Evolutionary conservation across 2,888 invertebrate species (phyloP), one percentile per base, ranked within the genome.

Genomic region (Noctua comes): DNA sequence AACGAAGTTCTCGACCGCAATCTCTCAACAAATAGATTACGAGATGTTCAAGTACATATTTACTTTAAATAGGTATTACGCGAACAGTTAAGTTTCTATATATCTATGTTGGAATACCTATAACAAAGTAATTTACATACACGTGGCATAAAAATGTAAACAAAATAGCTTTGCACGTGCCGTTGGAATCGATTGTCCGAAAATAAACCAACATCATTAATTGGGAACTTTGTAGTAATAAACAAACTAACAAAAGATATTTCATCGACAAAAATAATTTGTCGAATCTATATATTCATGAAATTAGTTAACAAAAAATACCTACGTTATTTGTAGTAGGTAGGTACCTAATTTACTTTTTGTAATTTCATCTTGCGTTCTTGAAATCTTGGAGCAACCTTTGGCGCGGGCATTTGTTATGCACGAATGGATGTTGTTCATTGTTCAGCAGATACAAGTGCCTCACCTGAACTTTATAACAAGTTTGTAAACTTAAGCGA

Each of bases 1-100:
- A 88, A 78, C 84, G 83, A 86, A 86, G 85, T 86, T 84, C 59
- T 57, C 69, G 68, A 85, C 87, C 86, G 76, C 84, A 85, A 83
- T 82, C 77, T 74, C 51, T 73, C 69, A 31, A 79, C 73, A 83
- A 84, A 69, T 40, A 59, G 65, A 82, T 83, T 74, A 83, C 27
- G 18, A 59, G 31, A 78, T 78, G 77, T 80, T 5, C 5, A 36
- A 36, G 36, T 36, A 51, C 21, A 21, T 21, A 83, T 81, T 79
- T 43, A 77, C 51, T 51, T 51, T 21, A 69, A 76, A 54, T 70
- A 65, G 13, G 7, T 57, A 59, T 57, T 11, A 27, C 1, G 46
- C 24, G 36, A 62, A 68, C 18, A 72, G 46, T 51, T 69, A 54
- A 43, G 43, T 31, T 11, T 21, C 71, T 65, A 73, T 36, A 21